Conservation (phyloP, 2,797 vertebrate species). For the Silurus aristotelis region DNA sequence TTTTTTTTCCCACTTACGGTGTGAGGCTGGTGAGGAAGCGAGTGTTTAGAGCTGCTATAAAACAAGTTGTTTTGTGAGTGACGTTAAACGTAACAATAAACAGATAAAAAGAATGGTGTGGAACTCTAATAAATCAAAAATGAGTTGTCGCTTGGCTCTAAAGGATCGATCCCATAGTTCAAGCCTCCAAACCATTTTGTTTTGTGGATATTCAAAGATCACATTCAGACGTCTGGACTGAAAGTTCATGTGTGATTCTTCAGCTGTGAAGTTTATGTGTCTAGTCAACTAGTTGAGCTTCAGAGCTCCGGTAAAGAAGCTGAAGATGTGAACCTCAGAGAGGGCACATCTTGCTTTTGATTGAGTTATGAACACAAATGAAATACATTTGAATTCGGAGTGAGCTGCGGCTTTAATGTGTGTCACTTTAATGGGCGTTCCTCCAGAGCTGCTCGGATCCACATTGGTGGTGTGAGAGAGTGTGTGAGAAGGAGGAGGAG, state of each 20-base stretch:
- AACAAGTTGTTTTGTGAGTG: not conserved
- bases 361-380: not conserved
- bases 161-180: not conserved
- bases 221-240: not conserved
- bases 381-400: slow-evolving; percentile 11
- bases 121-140: not conserved
- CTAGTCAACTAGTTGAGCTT: not conserved
- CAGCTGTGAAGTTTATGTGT: not conserved
- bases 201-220: not conserved
- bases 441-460: slow-evolving; percentile 56
- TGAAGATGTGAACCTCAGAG: not conserved
- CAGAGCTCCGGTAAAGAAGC: not conserved
- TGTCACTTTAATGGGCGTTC: slow-evolving; percentile 39
- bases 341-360: not conserved
- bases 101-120: not conserved
- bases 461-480: slow-evolving; percentile 65
- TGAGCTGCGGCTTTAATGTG: slow-evolving; percentile 14
- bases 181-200: too few relatives aligned
- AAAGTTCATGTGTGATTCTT: not conserved
- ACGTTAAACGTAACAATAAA: not conserved
- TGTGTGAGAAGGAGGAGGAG: slow-evolving; percentile 47
- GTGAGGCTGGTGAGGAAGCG: not conserved
- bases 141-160: not conserved
- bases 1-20: too few relatives aligned
- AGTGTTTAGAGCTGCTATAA: not conserved